phyloP scores from a whole-genome alignment of 2,113 vertebrate genomes.

The Xiphorhynchus elegans region DNA sequence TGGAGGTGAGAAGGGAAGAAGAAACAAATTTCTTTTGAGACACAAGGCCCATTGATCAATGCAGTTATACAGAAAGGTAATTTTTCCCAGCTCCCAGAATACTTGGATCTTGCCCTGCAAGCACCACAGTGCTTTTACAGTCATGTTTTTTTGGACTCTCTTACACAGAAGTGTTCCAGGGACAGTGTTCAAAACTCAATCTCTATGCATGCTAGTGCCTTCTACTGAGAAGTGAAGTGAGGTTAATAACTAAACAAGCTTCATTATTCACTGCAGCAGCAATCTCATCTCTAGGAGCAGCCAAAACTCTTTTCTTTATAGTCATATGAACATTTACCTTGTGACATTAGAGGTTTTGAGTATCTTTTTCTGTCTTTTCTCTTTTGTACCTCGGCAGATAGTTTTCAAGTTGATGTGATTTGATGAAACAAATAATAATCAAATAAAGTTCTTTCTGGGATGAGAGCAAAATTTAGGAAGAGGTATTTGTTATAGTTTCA shows the following conservation, averaged over 20 bases:
- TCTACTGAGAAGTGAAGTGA: not conserved
- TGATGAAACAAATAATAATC: not conserved
- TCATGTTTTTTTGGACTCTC: not conserved
- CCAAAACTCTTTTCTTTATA: not conserved
- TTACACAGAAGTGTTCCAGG: not conserved
- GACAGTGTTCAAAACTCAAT: slow-evolving; percentile 7
- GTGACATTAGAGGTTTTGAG: not conserved
- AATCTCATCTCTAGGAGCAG: not conserved
- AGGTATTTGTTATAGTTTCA: not conserved
- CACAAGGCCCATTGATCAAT: not conserved
- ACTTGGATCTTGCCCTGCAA: not conserved
- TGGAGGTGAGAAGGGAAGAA: not conserved
- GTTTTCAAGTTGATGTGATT: not conserved
- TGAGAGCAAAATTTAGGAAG: not conserved
- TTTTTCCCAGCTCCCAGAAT: not conserved
- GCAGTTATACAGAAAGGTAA: fast-evolving
- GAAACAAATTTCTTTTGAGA: not conserved
- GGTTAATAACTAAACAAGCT: slow-evolving; percentile 16
- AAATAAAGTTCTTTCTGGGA: not conserved
- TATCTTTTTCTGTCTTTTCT: not conserved
- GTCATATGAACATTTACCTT: not conserved
- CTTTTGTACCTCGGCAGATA: not conserved
- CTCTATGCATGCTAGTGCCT: not conserved
- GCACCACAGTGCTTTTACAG: not conserved
- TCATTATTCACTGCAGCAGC: not conserved